Evolutionary conservation across 2,888 invertebrate species (phyloP).

Genomic region (Euplagia quadripunctaria): DNA sequence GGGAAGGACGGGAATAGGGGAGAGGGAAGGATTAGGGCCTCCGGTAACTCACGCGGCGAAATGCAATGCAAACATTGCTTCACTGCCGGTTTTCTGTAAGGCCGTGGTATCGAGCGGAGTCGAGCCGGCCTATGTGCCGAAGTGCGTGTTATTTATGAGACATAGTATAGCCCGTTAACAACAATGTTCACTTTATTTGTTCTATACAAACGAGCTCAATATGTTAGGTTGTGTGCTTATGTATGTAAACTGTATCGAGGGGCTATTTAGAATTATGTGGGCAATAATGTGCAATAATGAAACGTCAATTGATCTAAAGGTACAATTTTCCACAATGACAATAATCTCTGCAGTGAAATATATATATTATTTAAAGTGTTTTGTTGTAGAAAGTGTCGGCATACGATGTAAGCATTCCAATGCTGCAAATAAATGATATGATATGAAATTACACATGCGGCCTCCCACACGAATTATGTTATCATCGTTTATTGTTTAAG

Average conservation of each 20-base stretch:
- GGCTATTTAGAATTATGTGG: slow-evolving; percentile 21
- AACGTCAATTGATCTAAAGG: slow-evolving; percentile 30
- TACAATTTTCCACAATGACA: slow-evolving; percentile 23
- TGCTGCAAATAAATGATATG: slow-evolving; percentile 11
- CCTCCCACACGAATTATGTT: slow-evolving; percentile 19
- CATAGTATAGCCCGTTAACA: too few species aligned
- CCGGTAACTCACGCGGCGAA: too few species aligned
- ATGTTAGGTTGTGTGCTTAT: slow-evolving; percentile 49
- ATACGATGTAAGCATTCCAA: slow-evolving; percentile 4
- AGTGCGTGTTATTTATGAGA: background rate
- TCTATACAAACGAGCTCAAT: too few species aligned
- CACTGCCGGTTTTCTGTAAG: too few species aligned
- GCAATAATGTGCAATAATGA: slow-evolving; percentile 29
- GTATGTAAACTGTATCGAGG: slow-evolving; percentile 28
- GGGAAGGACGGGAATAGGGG: too few species aligned
- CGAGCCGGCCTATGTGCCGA: too few species aligned
- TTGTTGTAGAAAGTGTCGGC: slow-evolving; percentile 11
- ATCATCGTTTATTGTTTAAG: too few species aligned
- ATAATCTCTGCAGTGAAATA: slow-evolving; percentile 34
- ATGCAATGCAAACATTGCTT: too few species aligned
- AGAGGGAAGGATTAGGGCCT: too few species aligned
- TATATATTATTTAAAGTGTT: slow-evolving; percentile 9
- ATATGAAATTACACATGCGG: too few species aligned
- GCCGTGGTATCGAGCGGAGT: too few species aligned
- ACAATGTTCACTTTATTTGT: too few species aligned